phyloP scores from a whole-genome alignment of 1,140 invertebrate genomes.

The Chlorops oryzae region DNA sequence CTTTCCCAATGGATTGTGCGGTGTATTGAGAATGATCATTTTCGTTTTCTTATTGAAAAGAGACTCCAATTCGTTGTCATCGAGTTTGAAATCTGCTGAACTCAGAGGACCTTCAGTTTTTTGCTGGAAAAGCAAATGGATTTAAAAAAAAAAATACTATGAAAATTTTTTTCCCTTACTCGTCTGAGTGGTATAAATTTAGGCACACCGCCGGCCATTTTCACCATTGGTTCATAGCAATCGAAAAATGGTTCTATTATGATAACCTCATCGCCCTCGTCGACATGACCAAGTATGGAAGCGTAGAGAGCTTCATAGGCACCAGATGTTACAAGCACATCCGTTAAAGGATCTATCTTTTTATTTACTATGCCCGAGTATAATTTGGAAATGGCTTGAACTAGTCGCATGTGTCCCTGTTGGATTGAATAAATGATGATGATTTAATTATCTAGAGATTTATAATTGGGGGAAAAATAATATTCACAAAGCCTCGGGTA shows the following conservation, averaged over 20 bases:
- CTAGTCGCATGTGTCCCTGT: constrained; percentile 88
- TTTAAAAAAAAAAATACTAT: too few species aligned
- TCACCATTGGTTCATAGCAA: constrained; percentile 94
- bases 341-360: constrained; percentile 71
- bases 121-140: constrained; percentile 14
- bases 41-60: constrained; percentile 92
- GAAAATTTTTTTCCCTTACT: too few species aligned
- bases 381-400: constrained; percentile 75
- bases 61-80: constrained; percentile 71
- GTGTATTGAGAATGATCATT: constrained; percentile 92
- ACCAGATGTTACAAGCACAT: constrained; percentile 83
- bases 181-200: constrained; percentile 83
- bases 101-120: constrained; percentile 45
- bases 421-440: constrained; percentile 18
- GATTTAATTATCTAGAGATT: neutral
- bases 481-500: constrained; percentile 74
- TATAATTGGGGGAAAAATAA: neutral
- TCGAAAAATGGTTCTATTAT: constrained; percentile 99
- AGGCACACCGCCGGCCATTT: constrained; percentile 76
- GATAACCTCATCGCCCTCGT: constrained; percentile 84
- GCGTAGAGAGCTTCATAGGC: constrained; percentile 91
- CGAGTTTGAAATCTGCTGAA: constrained; percentile 85
- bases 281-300: constrained; percentile 77
- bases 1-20: constrained; percentile 93
- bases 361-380: constrained; percentile 74